Evolutionary conservation across 2,113 vertebrate genomes (phyloP).

Genomic region (Condylura cristata): DNA sequence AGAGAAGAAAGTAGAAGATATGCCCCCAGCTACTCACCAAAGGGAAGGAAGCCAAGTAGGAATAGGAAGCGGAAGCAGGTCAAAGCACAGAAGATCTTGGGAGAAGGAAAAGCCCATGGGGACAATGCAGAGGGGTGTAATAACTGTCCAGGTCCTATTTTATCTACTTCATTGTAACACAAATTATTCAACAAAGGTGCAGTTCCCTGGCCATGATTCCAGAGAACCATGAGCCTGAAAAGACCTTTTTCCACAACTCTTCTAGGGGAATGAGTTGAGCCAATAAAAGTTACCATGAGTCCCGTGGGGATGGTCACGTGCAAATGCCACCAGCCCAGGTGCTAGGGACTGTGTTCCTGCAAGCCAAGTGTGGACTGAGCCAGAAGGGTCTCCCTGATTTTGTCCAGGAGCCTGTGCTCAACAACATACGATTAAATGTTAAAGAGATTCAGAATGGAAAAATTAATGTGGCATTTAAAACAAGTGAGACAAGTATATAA

Average conservation of each 20-base stretch:
- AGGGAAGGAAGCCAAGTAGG: not conserved
- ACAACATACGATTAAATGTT: not conserved
- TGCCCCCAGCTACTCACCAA: not conserved
- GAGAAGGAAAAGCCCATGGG: not conserved
- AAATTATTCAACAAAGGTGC: not conserved
- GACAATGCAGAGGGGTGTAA: not conserved
- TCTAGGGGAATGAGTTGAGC: not conserved
- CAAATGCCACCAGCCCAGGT: not conserved
- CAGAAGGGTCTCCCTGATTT: not conserved
- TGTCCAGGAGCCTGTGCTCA: not conserved
- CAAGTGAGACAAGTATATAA: not conserved
- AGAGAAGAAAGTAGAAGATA: not conserved
- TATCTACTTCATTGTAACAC: not conserved
- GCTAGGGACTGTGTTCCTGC: not conserved
- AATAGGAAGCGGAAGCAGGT: not conserved
- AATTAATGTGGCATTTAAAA: not conserved
- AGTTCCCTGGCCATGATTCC: not conserved
- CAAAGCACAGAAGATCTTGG: not conserved
- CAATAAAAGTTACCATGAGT: not conserved
- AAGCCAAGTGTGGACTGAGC: not conserved
- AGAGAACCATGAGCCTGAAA: not conserved
- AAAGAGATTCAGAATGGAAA: not conserved
- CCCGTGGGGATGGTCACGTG: not conserved
- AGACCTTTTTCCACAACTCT: not conserved
- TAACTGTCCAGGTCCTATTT: not conserved